Evolutionary conservation across 2,888 invertebrate species (phyloP), one percentile per base, ranked within the genome.

Genomic region (Metallyticus violacea): DNA sequence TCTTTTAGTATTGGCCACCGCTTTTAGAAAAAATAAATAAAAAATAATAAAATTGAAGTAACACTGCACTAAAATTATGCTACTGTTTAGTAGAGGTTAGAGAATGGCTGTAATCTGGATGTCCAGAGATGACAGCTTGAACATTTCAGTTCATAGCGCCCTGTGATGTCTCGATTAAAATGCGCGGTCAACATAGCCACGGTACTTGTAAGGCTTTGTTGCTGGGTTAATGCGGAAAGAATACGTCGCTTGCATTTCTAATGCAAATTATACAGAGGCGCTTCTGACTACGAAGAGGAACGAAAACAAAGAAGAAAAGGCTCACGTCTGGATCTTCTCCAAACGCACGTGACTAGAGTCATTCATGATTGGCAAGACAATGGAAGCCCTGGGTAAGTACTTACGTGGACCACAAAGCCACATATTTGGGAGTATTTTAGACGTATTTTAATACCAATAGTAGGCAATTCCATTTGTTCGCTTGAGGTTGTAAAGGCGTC

Each of bases 381-480:
- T 85, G 85, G 85, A 85, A 79, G 85, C 85, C 7, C 76, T 85
- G 9, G 85, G 85, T 85, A 76, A 85, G 85, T 77, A 22, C 1
- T 6, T 26, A 26, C 26, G 22, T 26, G 27, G 76, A n/a, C 77
- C 26, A 27, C 15, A 77, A 77, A 77, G 25, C 7, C n/a, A 79
- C 9, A 82, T 29, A 29, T 27, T n/a, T 77, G n/a, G 29, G 28
- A 77, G 83, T 77, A 77, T 83, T 29, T 9, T 29, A 25, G 77
- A 83, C 4, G 5, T 15, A 15, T 62, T 62, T 62, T 62, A 62
- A 62, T 62, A 25, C 2, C 6, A 22, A 1, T 22, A 26, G 0
- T 7, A 26, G 7, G 15, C 26, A 26, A 62, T 62, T 15, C 22
- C 3, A 62, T 40, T 9, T 7, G 40, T 40, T 40, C 40, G 3